Conservation (phyloP, 2,113 vertebrate species). For the Mormyrus lacerda region DNA sequence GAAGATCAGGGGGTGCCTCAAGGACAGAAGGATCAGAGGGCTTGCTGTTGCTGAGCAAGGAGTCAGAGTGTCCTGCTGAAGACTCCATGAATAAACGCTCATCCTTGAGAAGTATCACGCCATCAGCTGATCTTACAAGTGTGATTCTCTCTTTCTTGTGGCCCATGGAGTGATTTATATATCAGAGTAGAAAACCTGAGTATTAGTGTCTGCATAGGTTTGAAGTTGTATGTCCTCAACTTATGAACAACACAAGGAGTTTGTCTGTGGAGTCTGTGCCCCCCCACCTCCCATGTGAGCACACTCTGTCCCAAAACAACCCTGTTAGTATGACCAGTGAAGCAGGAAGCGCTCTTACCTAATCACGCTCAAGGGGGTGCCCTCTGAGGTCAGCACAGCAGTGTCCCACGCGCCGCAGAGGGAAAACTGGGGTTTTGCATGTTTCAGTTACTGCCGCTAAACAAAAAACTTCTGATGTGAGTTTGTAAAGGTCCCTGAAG, state of each 20-base stretch:
- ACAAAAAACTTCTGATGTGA: neutral
- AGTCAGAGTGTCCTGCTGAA: neutral
- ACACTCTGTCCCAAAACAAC: neutral
- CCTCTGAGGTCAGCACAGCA: conserved; percentile 39
- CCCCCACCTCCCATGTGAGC: neutral
- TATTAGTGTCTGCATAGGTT: neutral
- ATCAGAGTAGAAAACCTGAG: neutral
- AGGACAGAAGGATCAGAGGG: neutral
- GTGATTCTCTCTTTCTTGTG: neutral
- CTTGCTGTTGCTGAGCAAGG: neutral
- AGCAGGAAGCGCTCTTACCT: conserved; percentile 48
- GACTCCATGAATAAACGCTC: neutral
- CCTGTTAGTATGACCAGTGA: neutral
- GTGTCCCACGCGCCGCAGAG: conserved; percentile 73
- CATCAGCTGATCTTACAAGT: neutral
- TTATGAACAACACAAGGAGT: no score
- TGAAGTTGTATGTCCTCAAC: no score
- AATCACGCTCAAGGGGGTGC: conserved; percentile 52
- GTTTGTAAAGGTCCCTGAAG: neutral
- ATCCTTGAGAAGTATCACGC: neutral
- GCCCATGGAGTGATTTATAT: neutral
- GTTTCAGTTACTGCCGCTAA: neutral
- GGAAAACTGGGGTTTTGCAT: neutral
- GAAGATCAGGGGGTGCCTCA: neutral
- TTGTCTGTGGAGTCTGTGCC: no score